phyloP scores from a whole-genome alignment of 2,888 invertebrate genomes.

The Drosophila rubida region DNA sequence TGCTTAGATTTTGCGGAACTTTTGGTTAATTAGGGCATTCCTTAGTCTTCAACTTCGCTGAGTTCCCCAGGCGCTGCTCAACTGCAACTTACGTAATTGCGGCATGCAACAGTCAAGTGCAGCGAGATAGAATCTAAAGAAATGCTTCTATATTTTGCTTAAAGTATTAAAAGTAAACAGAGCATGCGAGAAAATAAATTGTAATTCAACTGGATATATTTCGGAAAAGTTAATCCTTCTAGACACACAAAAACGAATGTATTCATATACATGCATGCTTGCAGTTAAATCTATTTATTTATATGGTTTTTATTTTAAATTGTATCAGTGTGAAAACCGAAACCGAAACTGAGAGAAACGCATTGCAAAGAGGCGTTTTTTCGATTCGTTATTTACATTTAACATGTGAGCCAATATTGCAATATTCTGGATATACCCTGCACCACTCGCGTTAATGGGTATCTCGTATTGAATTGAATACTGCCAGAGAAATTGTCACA shows the following conservation, averaged over 20 bases:
- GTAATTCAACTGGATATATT: not conserved
- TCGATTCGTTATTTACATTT: conserved; percentile 6
- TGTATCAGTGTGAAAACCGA: conserved; percentile 3
- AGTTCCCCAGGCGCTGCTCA: conserved; percentile 3
- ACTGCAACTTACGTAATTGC: conserved; percentile 10
- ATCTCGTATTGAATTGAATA: not conserved
- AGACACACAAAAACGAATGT: not conserved
- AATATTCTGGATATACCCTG: conserved; percentile 6
- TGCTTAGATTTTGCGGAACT: conserved; percentile 54
- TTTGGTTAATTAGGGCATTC: conserved; percentile 50
- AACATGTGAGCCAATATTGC: conserved; percentile 13
- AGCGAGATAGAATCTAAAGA: too few species aligned
- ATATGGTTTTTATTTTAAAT: conserved; percentile 1
- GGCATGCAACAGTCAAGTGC: conserved; percentile 14
- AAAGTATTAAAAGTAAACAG: not conserved
- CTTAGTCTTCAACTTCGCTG: conserved; percentile 7
- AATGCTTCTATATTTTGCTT: too few species aligned
- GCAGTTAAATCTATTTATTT: conserved; percentile 6
- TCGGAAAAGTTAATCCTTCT: not conserved
- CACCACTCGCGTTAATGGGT: not conserved
- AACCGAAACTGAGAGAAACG: not conserved
- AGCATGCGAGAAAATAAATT: conserved; percentile 3
- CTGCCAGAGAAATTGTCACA: not conserved
- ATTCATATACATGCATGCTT: not conserved
- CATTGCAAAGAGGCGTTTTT: not conserved